Conservation (phyloP, 2,888 invertebrate genomes). For the Eristalis intricaria region DNA sequence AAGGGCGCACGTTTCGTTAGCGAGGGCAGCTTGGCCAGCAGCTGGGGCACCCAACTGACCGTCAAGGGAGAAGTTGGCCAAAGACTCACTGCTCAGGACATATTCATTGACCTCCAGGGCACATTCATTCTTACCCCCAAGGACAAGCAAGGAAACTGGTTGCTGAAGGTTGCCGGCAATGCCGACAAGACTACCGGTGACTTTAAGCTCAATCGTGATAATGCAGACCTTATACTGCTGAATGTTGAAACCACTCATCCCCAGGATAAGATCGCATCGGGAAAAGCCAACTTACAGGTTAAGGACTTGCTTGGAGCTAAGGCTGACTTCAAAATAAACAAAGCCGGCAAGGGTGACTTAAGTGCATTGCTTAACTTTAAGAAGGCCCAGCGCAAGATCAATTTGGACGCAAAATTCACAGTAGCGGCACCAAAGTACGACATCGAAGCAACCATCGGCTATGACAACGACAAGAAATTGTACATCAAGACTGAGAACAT, state of each 20-base stretch:
- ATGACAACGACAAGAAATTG: conserved; percentile 87
- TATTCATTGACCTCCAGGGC: conserved; percentile 78
- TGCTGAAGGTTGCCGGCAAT: conserved; percentile 75
- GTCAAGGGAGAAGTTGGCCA: conserved; percentile 78
- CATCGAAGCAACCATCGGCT: conserved; percentile 84
- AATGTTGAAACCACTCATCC: conserved; percentile 77
- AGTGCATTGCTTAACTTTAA: conserved; percentile 76
- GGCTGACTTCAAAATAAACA: conserved; percentile 85
- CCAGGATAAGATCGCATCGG: conserved; percentile 79
- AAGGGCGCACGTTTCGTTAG: conserved; percentile 78
- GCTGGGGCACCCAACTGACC: conserved; percentile 77
- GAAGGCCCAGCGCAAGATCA: conserved; percentile 84
- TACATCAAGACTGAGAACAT: conserved; percentile 85
- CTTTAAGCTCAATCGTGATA: conserved; percentile 78
- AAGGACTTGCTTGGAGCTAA: conserved; percentile 85
- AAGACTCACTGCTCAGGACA: conserved; percentile 76
- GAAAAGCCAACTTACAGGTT: conserved; percentile 83
- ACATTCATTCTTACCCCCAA: conserved; percentile 75
- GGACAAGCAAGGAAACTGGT: conserved; percentile 76
- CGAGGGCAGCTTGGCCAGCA: conserved; percentile 77
- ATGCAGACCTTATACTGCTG: conserved; percentile 75
- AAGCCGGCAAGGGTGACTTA: conserved; percentile 86
- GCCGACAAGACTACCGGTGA: conserved; percentile 80
- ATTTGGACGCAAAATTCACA: conserved; percentile 85
- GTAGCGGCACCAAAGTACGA: conserved; percentile 84